Conservation (phyloP, 2,797 vertebrate species). For the Peromyscus melanophrys region DNA sequence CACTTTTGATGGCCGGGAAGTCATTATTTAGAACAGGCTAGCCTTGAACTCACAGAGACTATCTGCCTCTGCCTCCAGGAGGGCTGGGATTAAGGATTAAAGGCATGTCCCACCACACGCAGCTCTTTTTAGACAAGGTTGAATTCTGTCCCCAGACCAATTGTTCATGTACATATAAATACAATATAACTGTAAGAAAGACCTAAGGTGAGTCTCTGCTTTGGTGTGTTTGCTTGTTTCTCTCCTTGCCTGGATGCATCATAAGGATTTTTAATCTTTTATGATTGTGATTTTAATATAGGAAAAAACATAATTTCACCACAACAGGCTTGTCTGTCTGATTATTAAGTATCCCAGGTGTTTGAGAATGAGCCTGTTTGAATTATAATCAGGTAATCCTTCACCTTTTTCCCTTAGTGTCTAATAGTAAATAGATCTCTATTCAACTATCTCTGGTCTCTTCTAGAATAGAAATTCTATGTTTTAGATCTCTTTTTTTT, state of each 20-base stretch:
- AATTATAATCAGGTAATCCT: background rate
- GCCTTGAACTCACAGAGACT: background rate
- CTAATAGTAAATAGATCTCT: slow-evolving; percentile 22
- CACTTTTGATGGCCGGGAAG: background rate
- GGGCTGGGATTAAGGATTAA: background rate
- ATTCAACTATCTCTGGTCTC: slow-evolving; percentile 43
- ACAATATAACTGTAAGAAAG: background rate
- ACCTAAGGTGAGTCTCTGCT: background rate
- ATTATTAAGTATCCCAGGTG: slow-evolving; percentile 16
- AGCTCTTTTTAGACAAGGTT: slow-evolving; percentile 55
- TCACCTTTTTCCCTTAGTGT: background rate
- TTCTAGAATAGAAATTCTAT: slow-evolving; percentile 13
- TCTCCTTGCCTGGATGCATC: background rate
- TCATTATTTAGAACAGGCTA: background rate
- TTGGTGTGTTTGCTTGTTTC: background rate
- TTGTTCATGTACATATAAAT: slow-evolving; percentile 22
- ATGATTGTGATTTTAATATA: slow-evolving; percentile 39
- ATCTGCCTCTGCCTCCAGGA: background rate
- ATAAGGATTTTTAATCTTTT: background rate
- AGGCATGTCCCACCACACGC: background rate
- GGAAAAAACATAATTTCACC: slow-evolving; percentile 4
- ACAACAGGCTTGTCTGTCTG: background rate
- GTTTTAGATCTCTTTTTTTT: background rate
- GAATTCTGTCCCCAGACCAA: slow-evolving; percentile 53
- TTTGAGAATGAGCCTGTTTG: background rate